Conservation (phyloP, 2,797 vertebrate genomes). For the Dermochelys coriacea region DNA sequence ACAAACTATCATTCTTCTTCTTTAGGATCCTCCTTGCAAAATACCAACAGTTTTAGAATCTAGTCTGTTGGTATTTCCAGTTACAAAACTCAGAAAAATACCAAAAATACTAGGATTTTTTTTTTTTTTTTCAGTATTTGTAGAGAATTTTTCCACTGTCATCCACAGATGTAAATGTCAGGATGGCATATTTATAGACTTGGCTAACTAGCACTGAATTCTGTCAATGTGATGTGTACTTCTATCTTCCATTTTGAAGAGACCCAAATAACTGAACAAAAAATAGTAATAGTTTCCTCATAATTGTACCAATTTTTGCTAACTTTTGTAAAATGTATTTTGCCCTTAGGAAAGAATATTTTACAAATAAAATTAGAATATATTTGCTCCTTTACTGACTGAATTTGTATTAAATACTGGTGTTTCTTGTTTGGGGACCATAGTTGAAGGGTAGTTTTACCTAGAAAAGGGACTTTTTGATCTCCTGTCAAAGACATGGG, state of each 20-base stretch:
- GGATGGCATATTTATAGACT: constrained; percentile 61
- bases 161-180: constrained; percentile 16
- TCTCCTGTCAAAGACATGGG: neutral
- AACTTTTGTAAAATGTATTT: constrained; percentile 73
- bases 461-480: neutral
- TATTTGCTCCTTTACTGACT: neutral
- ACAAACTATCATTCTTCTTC: neutral
- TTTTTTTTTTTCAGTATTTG: constrained; percentile 49
- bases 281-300: constrained; percentile 51
- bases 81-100: constrained; percentile 19
- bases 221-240: neutral
- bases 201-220: constrained; percentile 10
- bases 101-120: constrained; percentile 51
- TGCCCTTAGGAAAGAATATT: constrained; percentile 67
- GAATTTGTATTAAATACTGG: neutral
- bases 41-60: neutral
- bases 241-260: constrained; percentile 30
- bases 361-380: constrained; percentile 59
- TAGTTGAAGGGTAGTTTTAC: neutral
- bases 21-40: neutral
- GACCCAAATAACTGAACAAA: constrained; percentile 24
- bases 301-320: constrained; percentile 53
- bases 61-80: constrained; percentile 19
- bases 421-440: neutral
- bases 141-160: constrained; percentile 29